Conservation (phyloP, 2,113 vertebrate genomes). For the Tachuris rubrigastra region DNA sequence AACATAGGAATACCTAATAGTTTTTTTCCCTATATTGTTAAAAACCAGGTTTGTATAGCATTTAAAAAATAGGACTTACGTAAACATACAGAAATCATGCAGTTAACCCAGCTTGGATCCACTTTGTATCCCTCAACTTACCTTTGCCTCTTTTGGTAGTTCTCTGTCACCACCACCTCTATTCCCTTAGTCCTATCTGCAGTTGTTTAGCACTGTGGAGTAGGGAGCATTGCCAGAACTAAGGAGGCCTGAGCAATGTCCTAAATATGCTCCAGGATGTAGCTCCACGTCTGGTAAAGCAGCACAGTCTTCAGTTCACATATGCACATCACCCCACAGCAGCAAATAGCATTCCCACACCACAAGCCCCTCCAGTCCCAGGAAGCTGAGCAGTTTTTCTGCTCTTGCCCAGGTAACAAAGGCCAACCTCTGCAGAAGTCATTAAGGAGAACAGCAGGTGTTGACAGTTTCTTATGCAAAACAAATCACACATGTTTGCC, state of each 20-base stretch:
- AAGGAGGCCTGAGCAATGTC: neutral
- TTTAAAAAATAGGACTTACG: neutral
- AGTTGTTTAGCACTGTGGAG: neutral
- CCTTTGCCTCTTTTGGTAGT: neutral
- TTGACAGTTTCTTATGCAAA: neutral
- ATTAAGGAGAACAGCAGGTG: neutral
- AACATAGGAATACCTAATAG: neutral
- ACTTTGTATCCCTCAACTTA: neutral
- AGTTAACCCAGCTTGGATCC: neutral
- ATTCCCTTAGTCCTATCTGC: neutral
- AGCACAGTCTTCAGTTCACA: neutral
- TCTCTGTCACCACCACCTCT: neutral
- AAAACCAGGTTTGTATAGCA: neutral
- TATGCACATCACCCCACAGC: neutral
- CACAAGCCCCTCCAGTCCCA: neutral
- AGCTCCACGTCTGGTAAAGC: neutral
- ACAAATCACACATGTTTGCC: neutral
- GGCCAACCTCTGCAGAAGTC: neutral
- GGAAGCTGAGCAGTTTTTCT: neutral
- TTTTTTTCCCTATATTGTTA: neutral
- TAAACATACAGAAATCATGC: neutral
- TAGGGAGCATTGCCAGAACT: neutral
- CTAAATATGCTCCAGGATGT: neutral
- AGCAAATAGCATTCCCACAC: neutral
- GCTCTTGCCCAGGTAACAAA: neutral